Conservation (phyloP, 2,888 invertebrate genomes). For the Adela reaumurella region DNA sequence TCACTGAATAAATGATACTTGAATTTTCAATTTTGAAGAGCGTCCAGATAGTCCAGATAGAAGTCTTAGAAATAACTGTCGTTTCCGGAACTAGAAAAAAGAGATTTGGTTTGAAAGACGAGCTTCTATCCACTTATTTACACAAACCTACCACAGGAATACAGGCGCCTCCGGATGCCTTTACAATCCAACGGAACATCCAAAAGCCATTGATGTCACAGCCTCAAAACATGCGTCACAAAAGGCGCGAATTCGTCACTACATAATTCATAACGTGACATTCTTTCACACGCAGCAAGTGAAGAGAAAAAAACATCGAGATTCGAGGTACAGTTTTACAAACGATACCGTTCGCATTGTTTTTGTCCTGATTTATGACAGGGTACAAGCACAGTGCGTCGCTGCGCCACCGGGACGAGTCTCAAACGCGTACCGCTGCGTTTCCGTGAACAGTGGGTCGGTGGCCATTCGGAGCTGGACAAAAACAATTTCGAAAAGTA, state of each 20-base stretch:
- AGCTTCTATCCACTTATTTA: too few relatives aligned
- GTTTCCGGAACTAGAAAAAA: too few relatives aligned
- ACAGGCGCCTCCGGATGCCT: too few relatives aligned
- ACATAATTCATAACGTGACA: neutral
- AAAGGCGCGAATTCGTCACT: neutral
- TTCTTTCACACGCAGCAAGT: neutral
- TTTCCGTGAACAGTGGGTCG: conserved; percentile 19
- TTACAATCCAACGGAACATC: too few relatives aligned
- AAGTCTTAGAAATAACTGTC: too few relatives aligned
- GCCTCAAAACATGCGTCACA: too few relatives aligned
- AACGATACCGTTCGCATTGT: conserved; percentile 40
- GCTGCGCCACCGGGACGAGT: conserved; percentile 28
- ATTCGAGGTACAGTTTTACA: conserved; percentile 38
- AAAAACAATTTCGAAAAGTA: conserved; percentile 9
- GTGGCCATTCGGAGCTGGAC: conserved; percentile 13
- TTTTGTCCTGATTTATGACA: conserved; percentile 39
- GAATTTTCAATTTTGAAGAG: too few relatives aligned
- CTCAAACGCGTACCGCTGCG: conserved; percentile 25
- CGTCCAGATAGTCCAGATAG: too few relatives aligned
- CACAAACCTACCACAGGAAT: too few relatives aligned
- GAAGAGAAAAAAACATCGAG: conserved; percentile 21
- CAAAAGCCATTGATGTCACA: too few relatives aligned
- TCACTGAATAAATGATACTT: too few relatives aligned
- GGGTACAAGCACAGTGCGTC: conserved; percentile 18
- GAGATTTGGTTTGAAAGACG: too few relatives aligned